phyloP scores from a whole-genome alignment of 2,888 invertebrate genomes.

The Sipha maydis region DNA sequence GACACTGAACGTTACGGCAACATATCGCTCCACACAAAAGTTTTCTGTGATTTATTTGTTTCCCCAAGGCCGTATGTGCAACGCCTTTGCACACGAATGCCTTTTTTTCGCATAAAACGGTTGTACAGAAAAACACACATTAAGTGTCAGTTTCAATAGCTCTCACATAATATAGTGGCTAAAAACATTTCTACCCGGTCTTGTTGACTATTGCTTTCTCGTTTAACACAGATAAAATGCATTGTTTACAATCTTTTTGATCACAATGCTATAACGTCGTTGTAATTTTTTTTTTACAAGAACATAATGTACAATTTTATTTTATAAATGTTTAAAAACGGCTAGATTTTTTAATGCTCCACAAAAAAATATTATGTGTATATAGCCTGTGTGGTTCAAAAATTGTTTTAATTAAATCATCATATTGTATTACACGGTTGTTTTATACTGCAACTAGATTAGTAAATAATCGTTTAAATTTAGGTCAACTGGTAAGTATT shows the following conservation, averaged over 20 bases:
- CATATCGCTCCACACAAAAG: constrained; percentile 9
- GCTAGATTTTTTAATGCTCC: no score
- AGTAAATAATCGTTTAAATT: no score
- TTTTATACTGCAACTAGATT: no score
- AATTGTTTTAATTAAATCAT: no score
- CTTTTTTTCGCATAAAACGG: constrained; percentile 29
- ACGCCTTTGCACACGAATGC: constrained; percentile 31
- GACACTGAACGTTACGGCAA: constrained; percentile 19
- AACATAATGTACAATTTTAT: no score
- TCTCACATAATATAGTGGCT: constrained; percentile 22
- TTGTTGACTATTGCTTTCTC: constrained; percentile 32
- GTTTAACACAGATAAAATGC: constrained; percentile 3
- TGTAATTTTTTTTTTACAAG: not conserved
- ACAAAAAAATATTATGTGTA: no score
- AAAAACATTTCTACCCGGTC: not conserved
- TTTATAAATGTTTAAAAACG: no score
- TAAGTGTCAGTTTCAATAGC: constrained; percentile 50
- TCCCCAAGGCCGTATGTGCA: constrained; percentile 13
- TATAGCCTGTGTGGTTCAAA: no score
- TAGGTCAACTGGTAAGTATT: no score
- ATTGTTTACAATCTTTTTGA: not conserved
- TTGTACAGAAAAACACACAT: constrained; percentile 47
- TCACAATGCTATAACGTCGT: not conserved
- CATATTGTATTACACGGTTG: no score
- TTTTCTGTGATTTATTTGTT: constrained; percentile 47